A percentile compares a stretch with the other conserved stretches of the same genome.
Conservation (phyloP, 1,140 invertebrate species). For the Vanessa atalanta region DNA sequence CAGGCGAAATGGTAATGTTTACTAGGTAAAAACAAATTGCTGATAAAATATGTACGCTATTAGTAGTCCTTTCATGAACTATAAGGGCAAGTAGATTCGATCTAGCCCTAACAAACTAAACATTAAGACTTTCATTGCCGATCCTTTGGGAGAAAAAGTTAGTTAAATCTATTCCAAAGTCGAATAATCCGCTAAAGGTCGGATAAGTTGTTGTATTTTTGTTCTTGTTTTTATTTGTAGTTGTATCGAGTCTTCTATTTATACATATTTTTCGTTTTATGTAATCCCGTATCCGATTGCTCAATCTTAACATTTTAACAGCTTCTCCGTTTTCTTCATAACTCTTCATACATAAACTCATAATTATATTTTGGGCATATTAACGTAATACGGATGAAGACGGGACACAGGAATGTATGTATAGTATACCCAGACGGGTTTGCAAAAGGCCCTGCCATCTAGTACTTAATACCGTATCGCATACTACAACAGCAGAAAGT, state of each 20-base stretch:
- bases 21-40: not conserved
- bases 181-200: not conserved
- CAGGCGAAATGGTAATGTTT: too few species aligned
- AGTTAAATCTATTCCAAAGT: not conserved
- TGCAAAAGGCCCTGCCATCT: too few species aligned
- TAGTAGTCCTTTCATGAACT: slow-evolving; percentile 1
- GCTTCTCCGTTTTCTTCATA: not conserved
- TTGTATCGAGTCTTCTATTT: not conserved
- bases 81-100: not conserved
- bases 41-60: not conserved
- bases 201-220: not conserved
- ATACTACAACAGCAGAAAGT: not conserved
- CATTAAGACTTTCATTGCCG: slow-evolving; percentile 8
- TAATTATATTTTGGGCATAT: not conserved
- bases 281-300: too few species aligned
- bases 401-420: too few species aligned
- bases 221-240: not conserved
- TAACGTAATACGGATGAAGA: not conserved
- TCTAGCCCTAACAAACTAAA: not conserved
- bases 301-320: not conserved
- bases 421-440: too few species aligned
- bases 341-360: not conserved
- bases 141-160: not conserved
- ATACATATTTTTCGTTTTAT: not conserved
- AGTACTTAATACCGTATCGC: too few species aligned